phyloP scores from a whole-genome alignment of 2,113 vertebrate genomes.

The Gambusia affinis region DNA sequence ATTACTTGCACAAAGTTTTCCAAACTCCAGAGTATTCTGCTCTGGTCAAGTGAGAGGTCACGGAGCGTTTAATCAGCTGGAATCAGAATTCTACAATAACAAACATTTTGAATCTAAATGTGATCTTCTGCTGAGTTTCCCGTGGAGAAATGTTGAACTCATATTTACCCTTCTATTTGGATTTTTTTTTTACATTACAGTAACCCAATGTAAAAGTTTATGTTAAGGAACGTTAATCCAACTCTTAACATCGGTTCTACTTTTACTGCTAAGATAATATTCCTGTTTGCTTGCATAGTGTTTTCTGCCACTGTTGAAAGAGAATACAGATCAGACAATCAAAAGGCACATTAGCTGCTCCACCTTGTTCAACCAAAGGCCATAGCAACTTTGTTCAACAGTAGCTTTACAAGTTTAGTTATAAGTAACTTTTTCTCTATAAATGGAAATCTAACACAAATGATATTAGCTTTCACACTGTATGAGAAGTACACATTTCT shows the following conservation, averaged over 20 bases:
- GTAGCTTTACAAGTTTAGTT: no score
- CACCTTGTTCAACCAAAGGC: no score
- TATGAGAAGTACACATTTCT: no score
- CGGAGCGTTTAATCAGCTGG: conserved; percentile 22
- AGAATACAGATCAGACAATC: conserved; percentile 53
- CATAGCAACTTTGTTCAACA: no score
- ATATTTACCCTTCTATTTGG: conserved; percentile 14
- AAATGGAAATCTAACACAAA: no score
- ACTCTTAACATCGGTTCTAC: conserved; percentile 22
- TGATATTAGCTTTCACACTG: no score
- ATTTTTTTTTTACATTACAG: conserved; percentile 13
- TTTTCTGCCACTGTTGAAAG: conserved; percentile 39
- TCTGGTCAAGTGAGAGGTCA: conserved; percentile 25
- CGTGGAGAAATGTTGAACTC: conserved; percentile 4
- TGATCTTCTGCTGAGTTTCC: conserved; percentile 7
- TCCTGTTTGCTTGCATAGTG: conserved; percentile 35
- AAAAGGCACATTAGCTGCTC: neutral
- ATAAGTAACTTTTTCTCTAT: no score
- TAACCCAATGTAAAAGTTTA: conserved; percentile 17
- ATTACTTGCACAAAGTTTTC: conserved; percentile 32
- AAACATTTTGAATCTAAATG: conserved; percentile 14
- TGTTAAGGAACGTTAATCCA: conserved; percentile 34
- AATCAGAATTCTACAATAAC: conserved; percentile 41
- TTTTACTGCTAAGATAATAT: conserved; percentile 28
- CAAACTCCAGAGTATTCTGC: conserved; percentile 27